Evolutionary conservation across 2,113 vertebrate species (phyloP).

Genomic region (Ophthalmolycus amberensis): DNA sequence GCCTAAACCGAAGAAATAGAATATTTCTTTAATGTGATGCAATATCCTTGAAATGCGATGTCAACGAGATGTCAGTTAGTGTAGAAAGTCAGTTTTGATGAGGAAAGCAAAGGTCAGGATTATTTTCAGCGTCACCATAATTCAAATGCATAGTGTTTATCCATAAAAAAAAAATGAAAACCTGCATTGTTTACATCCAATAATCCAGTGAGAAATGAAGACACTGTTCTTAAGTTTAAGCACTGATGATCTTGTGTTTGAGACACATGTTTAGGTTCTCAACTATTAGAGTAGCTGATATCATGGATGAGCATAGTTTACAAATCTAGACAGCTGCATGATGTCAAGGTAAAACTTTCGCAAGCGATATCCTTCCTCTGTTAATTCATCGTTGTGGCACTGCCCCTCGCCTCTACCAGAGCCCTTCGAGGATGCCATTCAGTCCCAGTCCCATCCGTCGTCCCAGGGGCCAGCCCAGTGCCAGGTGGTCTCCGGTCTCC

Average conservation of each 20-base stretch:
- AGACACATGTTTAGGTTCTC: neutral
- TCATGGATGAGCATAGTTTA: neutral
- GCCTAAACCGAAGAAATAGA: neutral
- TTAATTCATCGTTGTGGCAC: constrained; percentile 2
- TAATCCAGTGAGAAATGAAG: neutral
- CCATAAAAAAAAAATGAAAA: neutral
- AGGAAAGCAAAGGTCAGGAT: neutral
- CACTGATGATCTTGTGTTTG: neutral
- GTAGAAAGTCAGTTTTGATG: too few relatives aligned
- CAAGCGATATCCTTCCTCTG: neutral
- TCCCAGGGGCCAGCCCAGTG: constrained; percentile 78
- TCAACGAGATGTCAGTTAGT: neutral
- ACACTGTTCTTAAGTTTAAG: neutral
- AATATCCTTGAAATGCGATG: neutral
- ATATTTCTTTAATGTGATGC: neutral
- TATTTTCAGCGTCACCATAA: too few relatives aligned
- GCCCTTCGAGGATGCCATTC: constrained; percentile 96
- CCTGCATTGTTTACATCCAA: neutral
- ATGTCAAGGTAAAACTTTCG: neutral
- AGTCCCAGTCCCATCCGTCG: constrained; percentile 81
- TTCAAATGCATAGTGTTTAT: neutral
- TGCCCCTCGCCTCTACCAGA: constrained; percentile 80
- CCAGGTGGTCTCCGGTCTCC: constrained; percentile 77
- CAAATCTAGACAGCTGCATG: neutral
- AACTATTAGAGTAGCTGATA: neutral